Evolutionary conservation across 2,888 invertebrate species (phyloP), one percentile per base, ranked within the genome.

Genomic region (Diaprepes abbreviatus): DNA sequence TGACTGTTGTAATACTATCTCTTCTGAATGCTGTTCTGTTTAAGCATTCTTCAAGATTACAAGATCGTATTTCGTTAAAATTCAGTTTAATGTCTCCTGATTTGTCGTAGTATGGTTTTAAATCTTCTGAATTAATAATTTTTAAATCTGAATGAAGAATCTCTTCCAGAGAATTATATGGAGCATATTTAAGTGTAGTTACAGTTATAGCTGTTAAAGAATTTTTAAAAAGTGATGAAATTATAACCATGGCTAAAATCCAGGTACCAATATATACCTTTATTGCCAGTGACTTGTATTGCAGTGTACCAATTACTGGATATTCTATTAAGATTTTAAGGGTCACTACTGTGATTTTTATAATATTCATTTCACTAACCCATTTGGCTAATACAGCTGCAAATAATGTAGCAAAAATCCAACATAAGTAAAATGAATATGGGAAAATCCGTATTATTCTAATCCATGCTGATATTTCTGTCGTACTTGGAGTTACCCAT

Each of bases 1-100:
- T 24, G 12, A 28, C 16, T 24, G 16, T 3, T 28, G 16, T 7
- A 9, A 28, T 31, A 16, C 28, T 14, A 24, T 58, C 58, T 40
- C 9, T 16, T 43, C 38, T 10, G 28, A 58, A 58, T 14, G 58
- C 58, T 1, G 58, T 58, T 43, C 58, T n/a, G 6, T 58, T 58
- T 24, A 40, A 7, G 16, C 43, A 40, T 28, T 38, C 40, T 12
- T 10, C 10, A 16, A 36, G 7, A 19, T 12, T 17, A 10, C 28
- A 16, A 9, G 24, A 3, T 45, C n/a, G 7, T 1, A 45, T 24
- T 24, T 45, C 5, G 12, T 45, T n/a, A 12, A 24, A 24, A 24
- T 45, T 45, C 19, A 12, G 9, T 12, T 45, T 24, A 7, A 45
- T n/a, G 21, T 5, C 45, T 12, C 12, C 24, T 19, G 40, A 10